Evolutionary conservation across 1,140 invertebrate species (phyloP).

Genomic region (Drosophila rufa): DNA sequence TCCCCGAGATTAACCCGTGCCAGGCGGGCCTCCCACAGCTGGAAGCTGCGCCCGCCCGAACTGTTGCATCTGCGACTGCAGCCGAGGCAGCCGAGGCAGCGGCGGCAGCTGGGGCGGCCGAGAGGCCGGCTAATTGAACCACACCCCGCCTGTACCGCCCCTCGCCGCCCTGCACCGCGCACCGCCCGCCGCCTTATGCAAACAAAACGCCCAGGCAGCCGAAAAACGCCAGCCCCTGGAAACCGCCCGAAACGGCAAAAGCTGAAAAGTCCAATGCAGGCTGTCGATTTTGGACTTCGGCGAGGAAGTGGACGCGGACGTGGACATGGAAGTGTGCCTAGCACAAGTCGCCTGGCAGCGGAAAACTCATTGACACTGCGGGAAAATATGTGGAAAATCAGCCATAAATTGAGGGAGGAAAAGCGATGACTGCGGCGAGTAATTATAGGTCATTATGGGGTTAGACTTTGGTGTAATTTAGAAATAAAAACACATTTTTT

Average conservation of each 20-base stretch:
- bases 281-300: constrained; percentile 7
- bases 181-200: constrained; percentile 27
- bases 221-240: constrained; percentile 46
- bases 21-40: constrained; percentile 34
- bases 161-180: constrained; percentile 8
- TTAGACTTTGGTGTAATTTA: too few species aligned
- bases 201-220: constrained; percentile 51
- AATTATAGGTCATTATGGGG: background rate
- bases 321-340: constrained; percentile 40
- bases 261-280: constrained; percentile 27
- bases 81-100: constrained; percentile 10
- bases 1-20: constrained; percentile 25
- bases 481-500: too few species aligned
- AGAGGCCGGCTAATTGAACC: constrained; percentile 61
- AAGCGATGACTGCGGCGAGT: too few species aligned
- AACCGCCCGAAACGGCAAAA: constrained; percentile 27
- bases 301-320: background rate
- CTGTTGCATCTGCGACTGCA: constrained; percentile 47
- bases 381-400: background rate
- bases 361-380: constrained; percentile 28
- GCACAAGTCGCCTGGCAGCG: constrained; percentile 48
- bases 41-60: constrained; percentile 34
- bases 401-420: background rate
- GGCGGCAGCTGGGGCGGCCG: constrained; percentile 6
- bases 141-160: constrained; percentile 38